phyloP scores from a whole-genome alignment of 2,888 invertebrate species.

The Latrodectus elegans region DNA sequence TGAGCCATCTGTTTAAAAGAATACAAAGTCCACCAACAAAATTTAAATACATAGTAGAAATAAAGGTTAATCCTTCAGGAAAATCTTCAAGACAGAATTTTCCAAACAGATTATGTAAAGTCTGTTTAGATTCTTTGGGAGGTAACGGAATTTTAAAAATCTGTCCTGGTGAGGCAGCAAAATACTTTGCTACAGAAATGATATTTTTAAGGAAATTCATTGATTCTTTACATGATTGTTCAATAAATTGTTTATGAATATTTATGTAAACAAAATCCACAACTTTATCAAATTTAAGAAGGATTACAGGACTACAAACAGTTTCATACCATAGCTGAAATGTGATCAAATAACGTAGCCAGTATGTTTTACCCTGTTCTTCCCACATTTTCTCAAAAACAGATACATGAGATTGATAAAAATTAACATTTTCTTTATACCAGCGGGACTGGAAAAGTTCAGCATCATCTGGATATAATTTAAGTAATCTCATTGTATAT shows the following conservation, averaged over 20 bases:
- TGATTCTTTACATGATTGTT: background rate
- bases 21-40: slow-evolving; percentile 17
- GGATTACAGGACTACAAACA: background rate
- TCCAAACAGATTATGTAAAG: slow-evolving; percentile 20
- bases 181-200: slow-evolving; percentile 13
- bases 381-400: slow-evolving; percentile 55
- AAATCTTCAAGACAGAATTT: slow-evolving; percentile 4
- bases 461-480: slow-evolving; percentile 12
- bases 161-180: background rate
- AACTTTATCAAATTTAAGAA: background rate
- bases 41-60: background rate
- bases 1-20: slow-evolving; percentile 41
- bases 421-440: slow-evolving; percentile 1
- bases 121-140: slow-evolving; percentile 9
- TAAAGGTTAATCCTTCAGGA: slow-evolving; percentile 3
- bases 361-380: slow-evolving; percentile 41
- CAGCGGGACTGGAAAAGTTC: slow-evolving; percentile 20
- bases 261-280: slow-evolving; percentile 31
- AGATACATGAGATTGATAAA: slow-evolving; percentile 20
- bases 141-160: slow-evolving; percentile 6
- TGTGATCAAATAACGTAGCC: slow-evolving; percentile 47
- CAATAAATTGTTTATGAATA: slow-evolving; percentile 45
- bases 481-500: slow-evolving; percentile 40
- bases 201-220: slow-evolving; percentile 34
- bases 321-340: slow-evolving; percentile 14